phyloP scores from a whole-genome alignment of 2,888 invertebrate genomes.

The Acleris holmiana region DNA sequence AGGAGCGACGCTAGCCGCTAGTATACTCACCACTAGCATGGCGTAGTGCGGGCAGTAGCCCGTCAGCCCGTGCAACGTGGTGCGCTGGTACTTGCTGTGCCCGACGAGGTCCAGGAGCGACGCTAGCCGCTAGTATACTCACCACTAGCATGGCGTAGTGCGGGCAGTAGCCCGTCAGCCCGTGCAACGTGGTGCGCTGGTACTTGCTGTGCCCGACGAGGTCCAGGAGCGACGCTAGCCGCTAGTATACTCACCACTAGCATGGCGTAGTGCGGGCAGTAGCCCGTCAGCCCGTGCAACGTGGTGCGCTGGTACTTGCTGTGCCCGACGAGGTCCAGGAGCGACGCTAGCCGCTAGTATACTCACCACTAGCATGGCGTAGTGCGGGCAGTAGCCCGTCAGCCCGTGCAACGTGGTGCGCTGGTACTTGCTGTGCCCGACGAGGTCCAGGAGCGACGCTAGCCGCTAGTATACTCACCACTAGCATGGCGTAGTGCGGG shows the following conservation, averaged over 20 bases:
- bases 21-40: too few relatives aligned
- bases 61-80: too few relatives aligned
- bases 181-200: too few relatives aligned
- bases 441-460: conserved; percentile 55
- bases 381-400: conserved; percentile 78
- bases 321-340: conserved; percentile 55
- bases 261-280: conserved; percentile 5
- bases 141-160: conserved; percentile 9
- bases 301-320: conserved; percentile 89
- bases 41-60: too few relatives aligned
- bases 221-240: too few relatives aligned
- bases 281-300: conserved; percentile 92
- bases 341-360: background rate
- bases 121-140: conserved; percentile 1
- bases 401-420: conserved; percentile 94
- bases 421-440: conserved; percentile 71
- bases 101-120: too few relatives aligned
- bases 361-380: conserved; percentile 14
- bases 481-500: background rate
- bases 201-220: too few relatives aligned
- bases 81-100: too few relatives aligned
- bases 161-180: conserved; percentile 86
- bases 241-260: conserved; percentile 7
- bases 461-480: background rate
- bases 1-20: too few relatives aligned